Conservation (phyloP, 2,113 vertebrate species). For the Cyanoderma ruficeps region DNA sequence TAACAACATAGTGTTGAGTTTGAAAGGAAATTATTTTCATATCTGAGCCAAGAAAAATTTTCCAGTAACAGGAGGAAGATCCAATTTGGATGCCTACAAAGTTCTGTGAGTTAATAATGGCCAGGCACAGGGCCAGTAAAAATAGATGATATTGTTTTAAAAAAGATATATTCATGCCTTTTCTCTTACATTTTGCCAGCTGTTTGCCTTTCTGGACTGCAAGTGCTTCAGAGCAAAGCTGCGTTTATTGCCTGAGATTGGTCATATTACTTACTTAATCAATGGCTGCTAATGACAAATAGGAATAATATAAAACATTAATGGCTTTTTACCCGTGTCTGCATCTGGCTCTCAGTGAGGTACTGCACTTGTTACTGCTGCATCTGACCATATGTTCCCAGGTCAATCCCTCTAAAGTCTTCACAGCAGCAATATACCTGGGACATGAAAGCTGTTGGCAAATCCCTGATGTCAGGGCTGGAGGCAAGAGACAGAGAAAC, state of each 20-base stretch:
- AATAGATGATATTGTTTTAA: neutral
- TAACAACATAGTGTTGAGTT: conserved; percentile 35
- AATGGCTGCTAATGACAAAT: neutral
- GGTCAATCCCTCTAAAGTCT: neutral
- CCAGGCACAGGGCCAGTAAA: conserved; percentile 8
- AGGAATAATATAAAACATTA: neutral
- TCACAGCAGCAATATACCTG: neutral
- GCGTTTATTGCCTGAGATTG: neutral
- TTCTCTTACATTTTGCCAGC: neutral
- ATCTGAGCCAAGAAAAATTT: conserved; percentile 36
- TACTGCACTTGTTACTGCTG: neutral
- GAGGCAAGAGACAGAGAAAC: neutral
- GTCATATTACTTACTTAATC: neutral
- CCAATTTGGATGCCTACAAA: neutral
- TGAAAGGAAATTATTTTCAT: conserved; percentile 40
- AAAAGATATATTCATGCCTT: neutral
- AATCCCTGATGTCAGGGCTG: neutral
- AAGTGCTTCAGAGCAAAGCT: neutral
- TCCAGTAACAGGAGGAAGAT: conserved; percentile 45
- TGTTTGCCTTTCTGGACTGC: neutral
- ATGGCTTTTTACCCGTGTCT: neutral
- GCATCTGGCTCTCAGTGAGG: neutral
- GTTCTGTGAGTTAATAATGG: neutral
- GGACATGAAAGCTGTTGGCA: neutral
- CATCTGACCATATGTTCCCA: neutral